Evolutionary conservation across 1,140 invertebrate genomes (phyloP).

Genomic region (Brachionus rotundiformis): DNA sequence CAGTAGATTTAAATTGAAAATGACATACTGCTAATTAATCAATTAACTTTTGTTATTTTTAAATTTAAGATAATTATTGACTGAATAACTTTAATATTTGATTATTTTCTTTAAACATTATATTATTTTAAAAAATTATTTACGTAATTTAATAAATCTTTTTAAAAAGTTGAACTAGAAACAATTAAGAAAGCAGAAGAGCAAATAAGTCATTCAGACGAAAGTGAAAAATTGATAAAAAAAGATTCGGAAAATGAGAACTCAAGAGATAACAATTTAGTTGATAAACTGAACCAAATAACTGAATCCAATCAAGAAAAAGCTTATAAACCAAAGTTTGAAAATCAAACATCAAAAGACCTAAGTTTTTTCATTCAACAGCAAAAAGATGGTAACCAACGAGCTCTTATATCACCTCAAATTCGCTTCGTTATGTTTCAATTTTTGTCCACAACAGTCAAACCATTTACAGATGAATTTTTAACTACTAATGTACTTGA

Average conservation of each 20-base stretch:
- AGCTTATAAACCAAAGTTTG: background rate
- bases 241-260: background rate
- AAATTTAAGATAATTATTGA: too few species aligned
- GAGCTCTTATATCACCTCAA: conserved; percentile 38
- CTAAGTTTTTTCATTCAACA: conserved; percentile 49
- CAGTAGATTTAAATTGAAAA: too few species aligned
- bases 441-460: conserved; percentile 43
- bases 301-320: background rate
- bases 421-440: conserved; percentile 51
- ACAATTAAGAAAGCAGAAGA: background rate
- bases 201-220: background rate
- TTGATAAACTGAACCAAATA: background rate
- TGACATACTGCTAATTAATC: too few species aligned
- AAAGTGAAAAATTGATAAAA: background rate
- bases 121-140: too few species aligned
- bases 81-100: too few species aligned
- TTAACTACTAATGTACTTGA: conserved; percentile 47
- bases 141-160: too few species aligned
- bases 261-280: background rate
- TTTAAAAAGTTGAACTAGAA: background rate
- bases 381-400: conserved; percentile 37
- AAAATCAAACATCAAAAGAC: conserved; percentile 37
- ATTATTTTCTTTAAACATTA: too few species aligned
- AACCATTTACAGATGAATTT: conserved; percentile 50
- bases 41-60: too few species aligned